Conservation (phyloP, 2,888 invertebrate species). For the Lepidocyrtoides sp. region DNA sequence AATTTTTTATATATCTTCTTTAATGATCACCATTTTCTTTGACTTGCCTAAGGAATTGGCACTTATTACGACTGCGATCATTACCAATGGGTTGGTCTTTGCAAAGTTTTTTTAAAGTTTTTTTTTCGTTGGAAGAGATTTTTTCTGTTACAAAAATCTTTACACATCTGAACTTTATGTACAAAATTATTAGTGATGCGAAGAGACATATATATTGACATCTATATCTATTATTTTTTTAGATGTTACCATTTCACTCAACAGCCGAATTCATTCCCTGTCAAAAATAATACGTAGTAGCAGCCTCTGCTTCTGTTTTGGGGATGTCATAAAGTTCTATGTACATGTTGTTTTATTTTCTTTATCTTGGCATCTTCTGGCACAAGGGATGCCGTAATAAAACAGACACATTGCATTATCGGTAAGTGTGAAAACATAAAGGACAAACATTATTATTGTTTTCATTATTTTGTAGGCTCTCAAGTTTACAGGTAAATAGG, state of each 20-base stretch:
- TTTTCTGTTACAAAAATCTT: neutral
- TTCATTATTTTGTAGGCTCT: neutral
- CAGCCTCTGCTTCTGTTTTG: neutral
- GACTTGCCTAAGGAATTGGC: slow-evolving; percentile 71
- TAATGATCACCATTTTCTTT: slow-evolving; percentile 46
- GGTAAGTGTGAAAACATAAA: slow-evolving; percentile 36
- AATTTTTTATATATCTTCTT: slow-evolving; percentile 13
- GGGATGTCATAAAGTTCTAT: neutral
- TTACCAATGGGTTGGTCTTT: slow-evolving; percentile 60
- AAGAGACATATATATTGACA: neutral
- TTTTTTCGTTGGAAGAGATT: neutral
- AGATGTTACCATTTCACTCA: neutral
- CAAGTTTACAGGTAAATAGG: neutral
- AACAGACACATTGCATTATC: neutral
- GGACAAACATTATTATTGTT: slow-evolving; percentile 43
- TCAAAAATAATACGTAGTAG: neutral
- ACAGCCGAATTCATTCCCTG: neutral
- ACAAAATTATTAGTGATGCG: neutral
- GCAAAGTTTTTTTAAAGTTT: slow-evolving; percentile 48
- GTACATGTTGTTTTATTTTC: neutral
- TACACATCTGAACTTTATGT: neutral
- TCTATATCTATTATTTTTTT: neutral
- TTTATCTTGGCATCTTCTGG: neutral
- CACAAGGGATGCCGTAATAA: neutral
- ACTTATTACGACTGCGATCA: slow-evolving; percentile 58